Percentiles rank a stretch among this genome's conserved stretches.
phyloP scores from a whole-genome alignment of 2,797 vertebrate genomes.

The Periparus ater region DNA sequence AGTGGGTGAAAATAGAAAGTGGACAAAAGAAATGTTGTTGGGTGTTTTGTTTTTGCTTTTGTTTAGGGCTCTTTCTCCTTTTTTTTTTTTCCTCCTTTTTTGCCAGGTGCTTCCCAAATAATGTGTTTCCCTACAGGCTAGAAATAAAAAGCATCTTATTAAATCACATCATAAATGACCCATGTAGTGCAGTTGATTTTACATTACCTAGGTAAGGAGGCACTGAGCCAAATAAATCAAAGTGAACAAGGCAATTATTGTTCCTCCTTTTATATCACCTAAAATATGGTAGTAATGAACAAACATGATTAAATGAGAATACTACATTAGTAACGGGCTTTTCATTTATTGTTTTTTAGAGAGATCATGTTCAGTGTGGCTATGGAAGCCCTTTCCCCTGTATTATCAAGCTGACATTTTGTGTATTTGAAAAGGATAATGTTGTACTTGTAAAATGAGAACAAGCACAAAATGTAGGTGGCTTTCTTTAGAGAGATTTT shows the following conservation, averaged over 20 bases:
- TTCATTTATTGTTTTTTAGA: not conserved
- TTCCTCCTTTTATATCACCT: conserved; percentile 55
- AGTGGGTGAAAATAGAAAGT: conserved; percentile 12
- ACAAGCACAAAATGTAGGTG: not conserved
- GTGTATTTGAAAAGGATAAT: conserved; percentile 27
- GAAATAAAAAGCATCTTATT: conserved; percentile 69
- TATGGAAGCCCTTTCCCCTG: not conserved
- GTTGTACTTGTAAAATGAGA: not conserved
- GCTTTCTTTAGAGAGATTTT: not conserved
- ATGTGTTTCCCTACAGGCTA: conserved; percentile 29
- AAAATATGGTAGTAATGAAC: conserved; percentile 64
- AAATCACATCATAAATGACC: conserved; percentile 74
- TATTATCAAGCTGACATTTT: conserved; percentile 42
- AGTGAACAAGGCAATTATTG: conserved; percentile 71
- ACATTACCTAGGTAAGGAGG: conserved; percentile 62
- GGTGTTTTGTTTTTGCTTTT: not conserved
- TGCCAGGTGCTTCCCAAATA: conserved; percentile 35
- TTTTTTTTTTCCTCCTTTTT: not conserved
- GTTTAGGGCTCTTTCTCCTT: too few relatives aligned
- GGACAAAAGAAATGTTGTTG: not conserved
- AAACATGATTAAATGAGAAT: conserved; percentile 53
- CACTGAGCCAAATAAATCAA: conserved; percentile 70
- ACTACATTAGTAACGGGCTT: conserved; percentile 21
- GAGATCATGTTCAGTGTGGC: not conserved
- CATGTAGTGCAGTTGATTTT: conserved; percentile 70